These are phyloP conservation scores for Halcyon malimbica DNA, from an alignment of 2,113 vertebrate genomes.

Conservation along the genomic window DNA sequence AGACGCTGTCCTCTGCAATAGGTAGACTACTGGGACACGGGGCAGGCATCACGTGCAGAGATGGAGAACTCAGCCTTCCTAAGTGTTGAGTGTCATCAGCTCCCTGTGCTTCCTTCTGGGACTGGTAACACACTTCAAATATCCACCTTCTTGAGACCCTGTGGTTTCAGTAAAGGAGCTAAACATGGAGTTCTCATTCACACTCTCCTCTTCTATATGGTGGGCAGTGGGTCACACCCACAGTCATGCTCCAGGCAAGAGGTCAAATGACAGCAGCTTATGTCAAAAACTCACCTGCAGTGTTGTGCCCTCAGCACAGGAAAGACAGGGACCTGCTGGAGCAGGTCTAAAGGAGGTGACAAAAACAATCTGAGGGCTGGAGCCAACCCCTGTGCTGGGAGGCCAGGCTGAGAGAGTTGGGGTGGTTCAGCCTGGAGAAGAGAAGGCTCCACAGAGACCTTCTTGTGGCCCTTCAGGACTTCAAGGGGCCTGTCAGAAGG, in stretches of 20 bases:
- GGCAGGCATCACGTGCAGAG: neutral
- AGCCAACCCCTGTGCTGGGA: neutral
- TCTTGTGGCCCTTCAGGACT: neutral
- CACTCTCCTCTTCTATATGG: neutral
- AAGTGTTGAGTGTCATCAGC: neutral
- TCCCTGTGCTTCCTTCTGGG: neutral
- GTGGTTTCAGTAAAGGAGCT: neutral
- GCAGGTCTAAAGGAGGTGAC: neutral
- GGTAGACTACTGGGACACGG: neutral
- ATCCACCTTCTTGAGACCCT: fast-evolving
- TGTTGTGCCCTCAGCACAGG: neutral
- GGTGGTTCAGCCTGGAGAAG: neutral
- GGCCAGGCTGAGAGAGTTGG: neutral
- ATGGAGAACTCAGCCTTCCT: neutral
- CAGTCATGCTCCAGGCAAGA: neutral
- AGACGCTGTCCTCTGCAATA: neutral
- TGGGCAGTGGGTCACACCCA: neutral
- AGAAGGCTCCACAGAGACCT: neutral
- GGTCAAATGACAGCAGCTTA: neutral
- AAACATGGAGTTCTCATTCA: neutral
- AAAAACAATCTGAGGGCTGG: neutral
- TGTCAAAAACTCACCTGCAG: neutral
- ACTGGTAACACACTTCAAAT: neutral
- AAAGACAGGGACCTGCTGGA: neutral
- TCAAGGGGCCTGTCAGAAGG: neutral